Evolutionary conservation across 2,113 vertebrate genomes (phyloP).

Genomic region (Grantiella picta): DNA sequence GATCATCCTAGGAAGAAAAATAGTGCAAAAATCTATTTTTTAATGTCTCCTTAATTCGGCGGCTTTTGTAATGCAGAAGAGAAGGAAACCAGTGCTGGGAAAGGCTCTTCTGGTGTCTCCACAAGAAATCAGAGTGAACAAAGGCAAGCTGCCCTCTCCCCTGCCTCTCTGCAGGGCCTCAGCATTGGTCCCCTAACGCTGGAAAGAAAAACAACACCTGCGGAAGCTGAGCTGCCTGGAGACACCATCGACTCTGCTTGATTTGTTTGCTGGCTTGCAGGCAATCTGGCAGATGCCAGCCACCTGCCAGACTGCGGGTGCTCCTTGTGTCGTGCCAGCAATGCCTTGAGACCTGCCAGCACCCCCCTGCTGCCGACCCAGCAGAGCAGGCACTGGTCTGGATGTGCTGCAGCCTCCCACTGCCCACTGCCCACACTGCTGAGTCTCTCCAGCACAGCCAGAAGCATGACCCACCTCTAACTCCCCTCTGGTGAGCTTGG

Average conservation of each 20-base stretch:
- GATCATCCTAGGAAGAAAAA: constrained; percentile 46
- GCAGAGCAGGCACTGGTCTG: background rate
- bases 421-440: background rate
- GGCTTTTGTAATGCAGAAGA: background rate
- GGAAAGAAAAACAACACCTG: background rate
- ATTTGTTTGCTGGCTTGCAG: background rate
- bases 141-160: background rate
- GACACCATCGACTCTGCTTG: background rate
- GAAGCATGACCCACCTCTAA: background rate
- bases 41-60: background rate
- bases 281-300: background rate
- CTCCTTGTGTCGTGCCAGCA: background rate
- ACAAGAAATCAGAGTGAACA: background rate
- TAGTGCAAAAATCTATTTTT: background rate
- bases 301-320: background rate
- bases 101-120: background rate
- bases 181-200: background rate
- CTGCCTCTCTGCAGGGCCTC: background rate
- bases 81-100: background rate
- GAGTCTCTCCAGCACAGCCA: fast-evolving
- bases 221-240: background rate
- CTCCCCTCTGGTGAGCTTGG: fast-evolving
- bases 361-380: background rate
- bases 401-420: background rate
- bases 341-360: background rate